Conservation (phyloP, 2,797 vertebrate species). For the Pantherophis vulpinus region DNA sequence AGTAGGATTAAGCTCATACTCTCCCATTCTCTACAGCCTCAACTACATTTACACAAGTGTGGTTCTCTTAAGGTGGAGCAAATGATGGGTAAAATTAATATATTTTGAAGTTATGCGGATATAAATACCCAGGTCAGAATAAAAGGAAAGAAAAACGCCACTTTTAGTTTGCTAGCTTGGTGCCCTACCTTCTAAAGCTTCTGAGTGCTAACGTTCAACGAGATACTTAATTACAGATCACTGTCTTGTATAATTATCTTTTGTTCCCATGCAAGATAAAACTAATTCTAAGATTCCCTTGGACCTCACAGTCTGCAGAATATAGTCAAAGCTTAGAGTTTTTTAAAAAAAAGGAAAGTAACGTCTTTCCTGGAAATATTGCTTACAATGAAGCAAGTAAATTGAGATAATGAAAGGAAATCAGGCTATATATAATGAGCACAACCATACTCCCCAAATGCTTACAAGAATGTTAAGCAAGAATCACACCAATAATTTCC, state of each 20-base stretch:
- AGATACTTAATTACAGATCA: neutral
- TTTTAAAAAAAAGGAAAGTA: neutral
- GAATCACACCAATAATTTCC: neutral
- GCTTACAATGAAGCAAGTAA: neutral
- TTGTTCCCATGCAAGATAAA: neutral
- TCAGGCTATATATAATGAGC: neutral
- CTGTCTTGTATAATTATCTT: neutral
- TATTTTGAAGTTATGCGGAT: neutral
- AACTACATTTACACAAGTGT: neutral
- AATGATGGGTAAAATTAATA: neutral
- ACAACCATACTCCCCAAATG: neutral
- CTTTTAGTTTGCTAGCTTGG: neutral
- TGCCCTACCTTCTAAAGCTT: neutral
- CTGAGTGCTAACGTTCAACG: neutral
- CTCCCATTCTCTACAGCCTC: neutral
- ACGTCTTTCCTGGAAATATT: neutral
- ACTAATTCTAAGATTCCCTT: neutral
- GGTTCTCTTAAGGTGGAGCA: neutral
- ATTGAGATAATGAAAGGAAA: neutral
- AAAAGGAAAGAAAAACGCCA: neutral
- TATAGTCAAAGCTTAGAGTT: neutral
- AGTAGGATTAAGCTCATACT: neutral
- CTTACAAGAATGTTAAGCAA: neutral
- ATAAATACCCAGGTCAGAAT: neutral
- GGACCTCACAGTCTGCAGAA: neutral